Evolutionary conservation across 1,140 invertebrate species (phyloP).

Genomic region (Pygmarrhopalites habei): DNA sequence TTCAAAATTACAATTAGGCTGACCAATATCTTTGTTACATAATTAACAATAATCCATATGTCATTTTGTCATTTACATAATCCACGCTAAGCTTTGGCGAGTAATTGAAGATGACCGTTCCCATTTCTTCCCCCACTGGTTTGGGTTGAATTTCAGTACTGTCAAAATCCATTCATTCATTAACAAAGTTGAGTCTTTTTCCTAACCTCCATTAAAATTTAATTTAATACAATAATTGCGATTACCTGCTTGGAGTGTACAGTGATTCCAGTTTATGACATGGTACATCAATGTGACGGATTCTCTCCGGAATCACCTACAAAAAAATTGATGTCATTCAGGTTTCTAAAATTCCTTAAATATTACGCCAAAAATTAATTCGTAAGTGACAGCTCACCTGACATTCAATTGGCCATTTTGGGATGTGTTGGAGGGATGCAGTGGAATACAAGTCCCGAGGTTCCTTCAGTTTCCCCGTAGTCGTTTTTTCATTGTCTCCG

Average conservation of each 20-base stretch:
- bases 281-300: constrained; percentile 66
- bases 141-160: constrained; percentile 74
- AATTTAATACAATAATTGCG: no score
- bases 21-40: background rate
- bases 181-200: no score
- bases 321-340: no score
- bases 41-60: background rate
- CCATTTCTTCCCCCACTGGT: constrained; percentile 69
- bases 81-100: constrained; percentile 75
- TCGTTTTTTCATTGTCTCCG: constrained; percentile 1
- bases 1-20: background rate
- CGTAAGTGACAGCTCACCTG: constrained; percentile 52
- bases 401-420: constrained; percentile 81
- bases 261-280: constrained; percentile 68
- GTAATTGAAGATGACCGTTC: constrained; percentile 77
- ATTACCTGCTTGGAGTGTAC: constrained; percentile 62
- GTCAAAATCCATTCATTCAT: no score
- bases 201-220: no score
- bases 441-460: constrained; percentile 53
- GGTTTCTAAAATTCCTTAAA: background rate
- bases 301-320: constrained; percentile 72
- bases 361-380: constrained; percentile 1
- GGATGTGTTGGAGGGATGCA: constrained; percentile 60
- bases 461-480: constrained; percentile 51
- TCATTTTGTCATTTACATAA: constrained; percentile 86